These are phyloP conservation scores for Orthonyx spaldingii DNA, from an alignment of 2,113 vertebrate species.

Conservation along the genomic window DNA sequence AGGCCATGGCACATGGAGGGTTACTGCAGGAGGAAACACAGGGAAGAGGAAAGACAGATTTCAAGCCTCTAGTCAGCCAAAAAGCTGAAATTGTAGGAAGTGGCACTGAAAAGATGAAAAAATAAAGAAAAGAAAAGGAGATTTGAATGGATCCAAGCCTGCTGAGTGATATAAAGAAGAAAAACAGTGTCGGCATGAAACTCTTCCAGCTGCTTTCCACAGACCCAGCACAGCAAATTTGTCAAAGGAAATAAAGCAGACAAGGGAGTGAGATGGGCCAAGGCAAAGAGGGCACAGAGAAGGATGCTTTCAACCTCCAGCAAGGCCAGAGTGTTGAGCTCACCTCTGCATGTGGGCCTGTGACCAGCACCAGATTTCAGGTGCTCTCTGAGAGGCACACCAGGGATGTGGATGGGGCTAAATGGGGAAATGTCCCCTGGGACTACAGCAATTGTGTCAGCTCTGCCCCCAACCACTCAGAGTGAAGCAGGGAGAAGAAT, in stretches of 20 bases:
- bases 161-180: background rate
- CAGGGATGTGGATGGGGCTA: accelerated
- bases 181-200: background rate
- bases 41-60: background rate
- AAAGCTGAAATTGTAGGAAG: constrained; percentile 3
- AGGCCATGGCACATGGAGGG: accelerated
- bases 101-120: background rate
- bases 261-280: background rate
- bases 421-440: background rate
- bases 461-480: accelerated
- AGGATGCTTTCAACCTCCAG: background rate
- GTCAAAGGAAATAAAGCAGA: background rate
- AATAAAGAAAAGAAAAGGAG: background rate
- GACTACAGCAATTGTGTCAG: background rate
- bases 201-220: background rate
- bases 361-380: accelerated
- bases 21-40: background rate
- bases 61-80: background rate
- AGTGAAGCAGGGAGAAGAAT: background rate
- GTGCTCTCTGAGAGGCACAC: background rate
- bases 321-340: accelerated
- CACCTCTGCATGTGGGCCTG: accelerated
- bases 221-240: background rate
- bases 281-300: background rate
- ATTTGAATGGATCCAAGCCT: background rate